Evolutionary conservation across 2,888 invertebrate species (phyloP).

Genomic region (Eupithecia exiguata): DNA sequence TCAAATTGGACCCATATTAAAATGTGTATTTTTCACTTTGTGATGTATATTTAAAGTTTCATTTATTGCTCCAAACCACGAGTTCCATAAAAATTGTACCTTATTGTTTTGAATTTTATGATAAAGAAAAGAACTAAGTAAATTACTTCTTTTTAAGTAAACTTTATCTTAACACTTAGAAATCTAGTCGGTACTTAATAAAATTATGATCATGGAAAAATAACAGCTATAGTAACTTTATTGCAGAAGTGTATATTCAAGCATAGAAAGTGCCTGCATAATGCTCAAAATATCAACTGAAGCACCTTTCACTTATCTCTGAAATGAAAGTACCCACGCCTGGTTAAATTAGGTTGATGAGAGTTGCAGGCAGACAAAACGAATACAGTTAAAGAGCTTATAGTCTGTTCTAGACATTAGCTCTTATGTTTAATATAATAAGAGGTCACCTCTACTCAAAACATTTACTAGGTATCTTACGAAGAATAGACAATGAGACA

Average conservation of each 20-base stretch:
- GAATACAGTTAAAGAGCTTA: not conserved
- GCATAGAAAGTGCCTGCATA: constrained; percentile 29
- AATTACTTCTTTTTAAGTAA: not conserved
- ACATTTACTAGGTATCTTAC: not conserved
- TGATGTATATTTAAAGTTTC: not conserved
- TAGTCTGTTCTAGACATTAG: not conserved
- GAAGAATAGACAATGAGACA: not conserved
- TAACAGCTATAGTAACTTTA: not conserved
- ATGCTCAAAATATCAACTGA: constrained; percentile 24
- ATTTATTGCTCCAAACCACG: not conserved
- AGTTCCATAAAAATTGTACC: not conserved
- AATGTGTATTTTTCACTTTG: not conserved
- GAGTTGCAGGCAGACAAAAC: not conserved
- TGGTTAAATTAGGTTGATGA: constrained; percentile 47
- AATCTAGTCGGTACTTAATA: not conserved
- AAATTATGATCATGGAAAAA: not conserved
- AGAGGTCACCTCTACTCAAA: not conserved
- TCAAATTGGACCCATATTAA: not conserved
- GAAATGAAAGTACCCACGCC: constrained; percentile 65
- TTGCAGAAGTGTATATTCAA: not conserved
- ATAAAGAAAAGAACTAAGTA: not conserved
- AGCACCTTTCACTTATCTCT: constrained; percentile 55
- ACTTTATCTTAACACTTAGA: not conserved
- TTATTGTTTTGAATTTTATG: not conserved
- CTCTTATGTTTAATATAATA: not conserved